Base-by-base conservation (phyloP, 1,140 invertebrate species). In the Eumaeus atala region DNA sequence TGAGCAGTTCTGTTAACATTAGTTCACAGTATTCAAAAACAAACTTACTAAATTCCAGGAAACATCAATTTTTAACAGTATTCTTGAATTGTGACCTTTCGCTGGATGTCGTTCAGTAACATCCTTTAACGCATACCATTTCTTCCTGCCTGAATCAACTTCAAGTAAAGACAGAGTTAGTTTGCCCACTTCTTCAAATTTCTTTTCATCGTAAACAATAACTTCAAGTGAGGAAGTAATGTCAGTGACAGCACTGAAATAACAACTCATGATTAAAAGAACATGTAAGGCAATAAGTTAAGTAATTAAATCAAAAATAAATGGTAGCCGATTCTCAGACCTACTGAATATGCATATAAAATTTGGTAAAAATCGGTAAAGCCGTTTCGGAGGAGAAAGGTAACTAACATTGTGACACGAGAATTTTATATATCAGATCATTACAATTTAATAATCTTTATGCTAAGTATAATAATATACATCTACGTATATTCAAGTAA, bases 101-200 rank as follows among this genome's bases (percentile, higher is more conserved):
- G 95, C 95, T 42, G 94, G 87, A 11, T 91, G 90, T 16, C 92
- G 89, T 16, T 98, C 87, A 70, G 97, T 98, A 71, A 94, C 95
- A 74, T 99, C 97, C 87, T 99, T 99, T 17, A 99, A 88, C 0
- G 93, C 92, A 78, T 97, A 99, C 97, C 98, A 98, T 70, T 94
- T 91, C 76, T 96, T 96, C 77, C 96, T 96, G 61, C 97, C 95
- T 1, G 94, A 96, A 62, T 91, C 89, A 64, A 99, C 95, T 77
- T 93, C 89, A 12, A 95, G 85, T 17, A 99, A 84, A 0, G 98
- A 97, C 74, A 99, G 94, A 9, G 92, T 92, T 10, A 99, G 87
- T 88, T 95, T 97, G 36, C 97, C 98, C 1, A 99, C 87, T 80
- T 99, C 98, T 85, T 99, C 98, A 3, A 95, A 93, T 84, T 97